Conservation (phyloP, 2,888 invertebrate genomes). For the Eutolmus rufibarbis region DNA sequence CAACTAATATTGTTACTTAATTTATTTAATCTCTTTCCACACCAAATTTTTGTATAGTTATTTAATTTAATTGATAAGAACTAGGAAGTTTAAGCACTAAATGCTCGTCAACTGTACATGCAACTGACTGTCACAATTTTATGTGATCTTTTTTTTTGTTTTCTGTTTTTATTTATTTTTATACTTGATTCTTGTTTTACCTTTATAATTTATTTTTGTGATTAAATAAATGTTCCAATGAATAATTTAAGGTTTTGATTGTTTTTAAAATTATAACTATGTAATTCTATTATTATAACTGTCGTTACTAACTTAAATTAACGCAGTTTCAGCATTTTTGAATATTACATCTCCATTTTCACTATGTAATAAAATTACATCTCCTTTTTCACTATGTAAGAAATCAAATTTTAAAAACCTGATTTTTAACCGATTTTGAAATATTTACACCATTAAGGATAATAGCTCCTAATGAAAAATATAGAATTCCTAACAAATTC, state of each 20-base stretch:
- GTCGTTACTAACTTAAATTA: no score
- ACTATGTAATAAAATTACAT: no score
- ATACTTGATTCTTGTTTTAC: background rate
- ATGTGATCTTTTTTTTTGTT: constrained; percentile 30
- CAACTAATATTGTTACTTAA: background rate
- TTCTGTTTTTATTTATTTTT: background rate
- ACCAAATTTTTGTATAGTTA: constrained; percentile 33
- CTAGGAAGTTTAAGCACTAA: background rate
- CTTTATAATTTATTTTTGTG: background rate
- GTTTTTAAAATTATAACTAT: no score
- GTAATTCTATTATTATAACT: no score
- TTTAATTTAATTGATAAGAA: background rate
- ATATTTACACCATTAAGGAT: no score
- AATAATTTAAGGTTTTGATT: background rate
- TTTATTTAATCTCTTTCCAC: background rate
- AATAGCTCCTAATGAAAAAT: no score
- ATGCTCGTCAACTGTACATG: background rate
- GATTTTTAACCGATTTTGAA: no score
- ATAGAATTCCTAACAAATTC: no score
- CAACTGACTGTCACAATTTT: constrained; percentile 35
- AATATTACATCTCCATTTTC: no score
- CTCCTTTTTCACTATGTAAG: no score
- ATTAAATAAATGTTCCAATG: background rate
- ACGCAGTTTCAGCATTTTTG: no score
- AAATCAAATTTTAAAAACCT: no score